Evolutionary conservation across 92 coral and sea anemone genomes (phyloP).

Genomic region (Diadumene lineata): DNA sequence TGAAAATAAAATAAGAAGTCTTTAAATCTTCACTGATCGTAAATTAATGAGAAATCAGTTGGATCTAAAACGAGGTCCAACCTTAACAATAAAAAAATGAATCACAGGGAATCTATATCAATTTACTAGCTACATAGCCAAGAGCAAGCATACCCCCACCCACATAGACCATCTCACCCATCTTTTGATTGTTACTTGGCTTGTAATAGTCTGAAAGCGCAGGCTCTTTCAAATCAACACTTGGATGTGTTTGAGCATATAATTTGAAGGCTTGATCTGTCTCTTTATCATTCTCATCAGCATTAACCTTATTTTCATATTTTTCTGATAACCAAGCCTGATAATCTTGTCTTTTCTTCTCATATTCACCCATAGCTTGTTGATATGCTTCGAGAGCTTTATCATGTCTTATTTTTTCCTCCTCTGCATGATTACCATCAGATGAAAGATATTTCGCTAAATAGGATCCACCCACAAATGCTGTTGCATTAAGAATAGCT

Average conservation of each 20-base stretch:
- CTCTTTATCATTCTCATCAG: slow-evolving; percentile 30
- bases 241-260: slow-evolving; percentile 43
- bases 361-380: slow-evolving; percentile 39
- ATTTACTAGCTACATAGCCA: slow-evolving; percentile 21
- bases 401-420: slow-evolving; percentile 50
- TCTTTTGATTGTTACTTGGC: slow-evolving; percentile 36
- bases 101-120: background rate
- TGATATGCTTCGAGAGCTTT: slow-evolving; percentile 60
- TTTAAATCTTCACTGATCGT: too few species aligned
- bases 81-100: too few species aligned
- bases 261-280: slow-evolving; percentile 48
- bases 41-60: too few species aligned
- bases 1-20: background rate
- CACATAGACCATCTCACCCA: slow-evolving; percentile 47
- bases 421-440: slow-evolving; percentile 6
- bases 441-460: slow-evolving; percentile 43
- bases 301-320: slow-evolving; percentile 9
- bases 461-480: slow-evolving; percentile 50
- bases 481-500: slow-evolving; percentile 49
- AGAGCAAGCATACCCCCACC: slow-evolving; percentile 41
- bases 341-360: slow-evolving; percentile 43
- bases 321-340: slow-evolving; percentile 32
- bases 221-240: slow-evolving; percentile 32
- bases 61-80: too few species aligned
- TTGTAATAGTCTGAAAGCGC: slow-evolving; percentile 28